Percentiles rank a stretch among this genome's conserved stretches.
Evolutionary conservation across 23 tunicate species (phyloP).

Genomic region (Ascidia mentula): DNA sequence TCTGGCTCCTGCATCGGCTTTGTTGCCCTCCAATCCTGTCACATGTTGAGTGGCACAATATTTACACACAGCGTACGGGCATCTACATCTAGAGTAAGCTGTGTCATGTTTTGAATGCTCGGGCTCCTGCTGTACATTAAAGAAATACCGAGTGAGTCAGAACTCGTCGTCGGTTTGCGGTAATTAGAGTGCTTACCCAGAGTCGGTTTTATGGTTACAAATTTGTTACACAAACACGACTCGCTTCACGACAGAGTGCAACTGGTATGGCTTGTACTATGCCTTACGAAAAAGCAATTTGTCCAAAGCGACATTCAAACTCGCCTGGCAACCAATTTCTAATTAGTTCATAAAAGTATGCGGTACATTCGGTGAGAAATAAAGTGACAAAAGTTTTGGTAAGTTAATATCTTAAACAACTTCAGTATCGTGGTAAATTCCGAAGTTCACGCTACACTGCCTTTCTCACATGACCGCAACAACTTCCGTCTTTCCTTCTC

Average conservation of each 20-base stretch:
- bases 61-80: neutral
- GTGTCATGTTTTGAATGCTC: too few species aligned
- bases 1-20: neutral
- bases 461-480: neutral
- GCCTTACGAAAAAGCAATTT: too few species aligned
- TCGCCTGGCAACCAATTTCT: too few species aligned
- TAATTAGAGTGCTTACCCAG: neutral
- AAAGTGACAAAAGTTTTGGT: too few species aligned
- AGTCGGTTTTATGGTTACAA: slow-evolving; percentile 10
- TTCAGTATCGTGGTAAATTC: too few species aligned
- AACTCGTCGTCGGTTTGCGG: neutral
- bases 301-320: too few species aligned
- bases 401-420: too few species aligned
- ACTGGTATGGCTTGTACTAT: too few species aligned
- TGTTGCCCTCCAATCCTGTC: neutral
- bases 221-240: neutral
- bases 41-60: neutral
- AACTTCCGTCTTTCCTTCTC: neutral
- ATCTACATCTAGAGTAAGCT: too few species aligned
- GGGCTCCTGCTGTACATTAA: neutral
- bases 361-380: too few species aligned
- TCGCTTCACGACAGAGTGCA: too few species aligned
- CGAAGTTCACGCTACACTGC: slow-evolving; percentile 1
- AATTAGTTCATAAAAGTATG: too few species aligned
- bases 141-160: neutral